Base-by-base conservation (phyloP, 2,113 vertebrate genomes). In the Nipponia nippon region DNA sequence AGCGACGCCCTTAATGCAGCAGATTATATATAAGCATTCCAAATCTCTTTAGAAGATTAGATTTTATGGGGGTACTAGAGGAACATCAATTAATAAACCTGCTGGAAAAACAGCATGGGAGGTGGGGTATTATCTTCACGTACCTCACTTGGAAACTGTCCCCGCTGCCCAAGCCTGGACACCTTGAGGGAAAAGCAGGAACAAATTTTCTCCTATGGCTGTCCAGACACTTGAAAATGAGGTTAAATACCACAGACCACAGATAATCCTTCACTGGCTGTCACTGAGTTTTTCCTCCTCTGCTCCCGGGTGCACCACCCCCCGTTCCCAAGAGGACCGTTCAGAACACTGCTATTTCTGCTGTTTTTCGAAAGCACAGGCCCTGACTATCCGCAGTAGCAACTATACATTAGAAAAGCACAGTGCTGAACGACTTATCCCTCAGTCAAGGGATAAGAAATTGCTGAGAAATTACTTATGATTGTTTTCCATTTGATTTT, bases 11-110 rank as follows among this genome's bases (percentile, higher is more conserved):
- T 62, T 5, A 2, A 44, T 59, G 84, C 90, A 53, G 79, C 58
- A 58, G 83, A 70, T 91, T 71, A 78, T 52, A 59, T 20, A 11
- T 16, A 75, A 94, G 73, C 53, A 46, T 56, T 58, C 81, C 78
- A 82, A 89, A 94, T 83, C 96, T 50, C 89, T 85, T 93, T 6
- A 94, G 83, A 46, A 91, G 93, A 92, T 92, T 89, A 69, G 52
- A 32, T 69, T 84, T 69, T 32, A 70, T 19, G 49, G 77, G 34
- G n/a, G 47, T 9, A 27, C 75, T 8, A 6, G 46, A 85, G 83
- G 53, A 79, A 18, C 69, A 36, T 0, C 5, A 10, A 82, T 44
- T 75, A 87, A 82, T 38, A 80, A 95, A 46, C 15, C 16, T 0
- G 1, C 59, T 29, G 69, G 40, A 6, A 47, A 67, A 50, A 15